phyloP scores from a whole-genome alignment of 2,113 vertebrate genomes.

The Mus pahari region DNA sequence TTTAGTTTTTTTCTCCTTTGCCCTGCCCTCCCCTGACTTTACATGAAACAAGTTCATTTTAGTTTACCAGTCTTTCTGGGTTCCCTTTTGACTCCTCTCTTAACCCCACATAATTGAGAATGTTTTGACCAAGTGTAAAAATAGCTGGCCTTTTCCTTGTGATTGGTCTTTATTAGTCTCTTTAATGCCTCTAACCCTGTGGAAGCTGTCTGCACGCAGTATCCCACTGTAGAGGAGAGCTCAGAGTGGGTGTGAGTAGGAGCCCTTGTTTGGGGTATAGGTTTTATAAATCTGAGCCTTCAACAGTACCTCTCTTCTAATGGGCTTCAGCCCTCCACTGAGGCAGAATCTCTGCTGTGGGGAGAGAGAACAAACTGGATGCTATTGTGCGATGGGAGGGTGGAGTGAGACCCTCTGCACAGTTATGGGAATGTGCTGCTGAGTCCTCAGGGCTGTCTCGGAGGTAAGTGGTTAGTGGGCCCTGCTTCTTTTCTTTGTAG shows the following conservation, averaged over 20 bases:
- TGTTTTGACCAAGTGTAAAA: neutral
- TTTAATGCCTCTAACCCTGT: constrained; percentile 3
- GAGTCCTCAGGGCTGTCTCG: constrained; percentile 50
- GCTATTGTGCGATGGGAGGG: constrained; percentile 44
- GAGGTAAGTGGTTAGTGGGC: constrained; percentile 58
- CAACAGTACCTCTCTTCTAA: neutral
- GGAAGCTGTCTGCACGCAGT: constrained; percentile 44
- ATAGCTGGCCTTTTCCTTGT: constrained; percentile 58
- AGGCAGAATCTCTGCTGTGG: neutral
- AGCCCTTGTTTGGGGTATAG: constrained; percentile 4
- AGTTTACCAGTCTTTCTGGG: constrained; percentile 81
- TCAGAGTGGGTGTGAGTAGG: constrained; percentile 32
- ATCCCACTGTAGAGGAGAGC: constrained; percentile 20
- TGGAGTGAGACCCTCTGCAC: constrained; percentile 12
- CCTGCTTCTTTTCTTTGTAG: constrained; percentile 46
- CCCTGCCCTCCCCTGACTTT: constrained; percentile 61
- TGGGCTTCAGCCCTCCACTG: neutral
- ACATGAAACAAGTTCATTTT: constrained; percentile 79
- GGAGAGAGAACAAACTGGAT: constrained; percentile 15
- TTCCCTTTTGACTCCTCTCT: constrained; percentile 76
- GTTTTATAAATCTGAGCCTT: constrained; percentile 50
- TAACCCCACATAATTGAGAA: constrained; percentile 56
- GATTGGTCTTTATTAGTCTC: constrained; percentile 14
- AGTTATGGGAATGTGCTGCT: constrained; percentile 26
- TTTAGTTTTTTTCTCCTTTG: neutral